Conservation (phyloP, 1,140 invertebrate species). For the Caenorhabditis brenneri region DNA sequence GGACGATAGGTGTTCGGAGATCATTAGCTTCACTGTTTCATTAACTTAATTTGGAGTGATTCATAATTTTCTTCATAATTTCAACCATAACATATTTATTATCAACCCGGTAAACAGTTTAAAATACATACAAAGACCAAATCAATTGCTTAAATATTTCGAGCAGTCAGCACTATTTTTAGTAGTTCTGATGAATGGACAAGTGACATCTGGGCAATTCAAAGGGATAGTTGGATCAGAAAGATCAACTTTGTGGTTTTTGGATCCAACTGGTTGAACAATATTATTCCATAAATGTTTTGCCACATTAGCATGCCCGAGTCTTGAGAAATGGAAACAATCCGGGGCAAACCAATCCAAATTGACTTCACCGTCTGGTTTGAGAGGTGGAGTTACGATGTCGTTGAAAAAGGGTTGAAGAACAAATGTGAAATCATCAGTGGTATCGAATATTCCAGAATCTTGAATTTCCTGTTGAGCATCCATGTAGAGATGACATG, state of each 20-base stretch:
- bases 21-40: too few relatives aligned
- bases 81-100: background rate
- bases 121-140: background rate
- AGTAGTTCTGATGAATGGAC: constrained; percentile 58
- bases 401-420: constrained; percentile 70
- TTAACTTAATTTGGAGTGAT: too few relatives aligned
- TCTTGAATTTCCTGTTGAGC: constrained; percentile 22
- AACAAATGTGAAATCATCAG: constrained; percentile 73
- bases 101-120: background rate
- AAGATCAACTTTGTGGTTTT: constrained; percentile 72
- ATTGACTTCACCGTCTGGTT: constrained; percentile 73
- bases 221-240: constrained; percentile 52
- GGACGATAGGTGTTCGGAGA: background rate
- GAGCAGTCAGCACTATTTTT: constrained; percentile 55
- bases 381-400: constrained; percentile 51
- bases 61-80: too few relatives aligned
- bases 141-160: constrained; percentile 22
- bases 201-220: constrained; percentile 49
- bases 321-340: constrained; percentile 80
- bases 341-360: constrained; percentile 76
- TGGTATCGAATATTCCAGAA: constrained; percentile 29
- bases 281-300: constrained; percentile 81
- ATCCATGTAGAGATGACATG: constrained; percentile 7
- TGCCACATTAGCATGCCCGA: constrained; percentile 76
- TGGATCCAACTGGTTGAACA: constrained; percentile 78